Evolutionary conservation across 64 coral and sea anemone species (phyloP).

Genomic region (Stylophora pistillata): DNA sequence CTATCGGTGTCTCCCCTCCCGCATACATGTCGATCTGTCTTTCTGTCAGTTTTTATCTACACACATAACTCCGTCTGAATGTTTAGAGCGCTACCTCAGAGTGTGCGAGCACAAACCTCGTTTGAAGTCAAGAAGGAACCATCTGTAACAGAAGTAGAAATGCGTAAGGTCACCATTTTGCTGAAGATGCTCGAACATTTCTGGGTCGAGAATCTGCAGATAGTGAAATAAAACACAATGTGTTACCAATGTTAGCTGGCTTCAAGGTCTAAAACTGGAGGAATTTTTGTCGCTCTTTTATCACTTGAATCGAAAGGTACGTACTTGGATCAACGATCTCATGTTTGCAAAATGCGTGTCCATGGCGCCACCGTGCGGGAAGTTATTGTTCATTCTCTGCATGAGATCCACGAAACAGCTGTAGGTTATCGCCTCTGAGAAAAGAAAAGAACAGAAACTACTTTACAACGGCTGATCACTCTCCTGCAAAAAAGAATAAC

Average conservation of each 20-base stretch:
- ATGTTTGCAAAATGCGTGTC: conserved; percentile 95
- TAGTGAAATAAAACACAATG: background rate
- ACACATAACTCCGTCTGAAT: background rate
- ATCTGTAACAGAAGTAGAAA: conserved; percentile 99
- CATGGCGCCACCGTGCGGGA: conserved; percentile 94
- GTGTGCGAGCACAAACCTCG: conserved; percentile 56
- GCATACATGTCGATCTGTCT: too few relatives aligned
- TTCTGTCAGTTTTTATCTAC: background rate
- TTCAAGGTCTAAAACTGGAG: background rate
- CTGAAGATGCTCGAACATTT: conserved; percentile 96
- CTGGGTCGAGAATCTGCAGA: conserved; percentile 77
- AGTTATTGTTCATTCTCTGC: conserved; percentile 98
- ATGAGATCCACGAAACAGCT: conserved; percentile 97
- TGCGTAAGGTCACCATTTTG: conserved; percentile 94
- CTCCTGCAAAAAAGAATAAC: too few relatives aligned
- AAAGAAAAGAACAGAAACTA: conserved; percentile 9
- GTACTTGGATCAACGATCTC: conserved; percentile 96
- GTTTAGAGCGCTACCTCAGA: background rate
- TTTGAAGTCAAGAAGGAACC: conserved; percentile 98
- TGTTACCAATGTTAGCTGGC: background rate
- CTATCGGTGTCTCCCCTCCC: too few relatives aligned
- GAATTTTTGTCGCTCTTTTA: background rate
- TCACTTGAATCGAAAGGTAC: background rate
- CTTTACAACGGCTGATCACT: background rate
- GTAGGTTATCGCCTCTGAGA: conserved; percentile 89